Conservation (phyloP, 2,888 invertebrate species). For the Flabesymbios commensalis region DNA sequence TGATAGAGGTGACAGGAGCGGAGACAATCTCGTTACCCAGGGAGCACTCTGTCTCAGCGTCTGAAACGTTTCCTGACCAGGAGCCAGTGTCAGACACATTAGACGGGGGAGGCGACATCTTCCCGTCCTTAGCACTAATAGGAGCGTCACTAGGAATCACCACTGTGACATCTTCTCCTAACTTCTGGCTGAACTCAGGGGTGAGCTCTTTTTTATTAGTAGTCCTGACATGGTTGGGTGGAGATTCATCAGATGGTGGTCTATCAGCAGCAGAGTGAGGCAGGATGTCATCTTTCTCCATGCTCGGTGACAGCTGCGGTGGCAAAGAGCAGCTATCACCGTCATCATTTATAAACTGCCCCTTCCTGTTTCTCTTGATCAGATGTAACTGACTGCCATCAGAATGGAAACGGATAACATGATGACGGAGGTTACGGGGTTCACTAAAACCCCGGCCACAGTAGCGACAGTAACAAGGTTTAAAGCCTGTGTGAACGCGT, state of each 20-base stretch:
- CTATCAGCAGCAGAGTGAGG: no score
- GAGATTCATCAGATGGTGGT: no score
- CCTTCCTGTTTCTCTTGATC: background rate
- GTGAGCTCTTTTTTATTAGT: no score
- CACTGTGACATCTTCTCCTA: slow-evolving; percentile 49
- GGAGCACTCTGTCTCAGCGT: slow-evolving; percentile 15
- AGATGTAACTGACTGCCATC: slow-evolving; percentile 14
- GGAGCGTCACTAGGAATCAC: slow-evolving; percentile 47
- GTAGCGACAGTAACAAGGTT: slow-evolving; percentile 56
- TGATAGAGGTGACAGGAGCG: slow-evolving; percentile 38
- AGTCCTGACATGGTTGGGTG: no score
- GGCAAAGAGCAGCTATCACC: background rate
- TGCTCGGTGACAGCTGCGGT: background rate
- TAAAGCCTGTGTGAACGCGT: slow-evolving; percentile 59
- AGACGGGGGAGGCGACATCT: slow-evolving; percentile 12
- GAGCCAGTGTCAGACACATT: slow-evolving; percentile 26
- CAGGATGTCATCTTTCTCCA: no score
- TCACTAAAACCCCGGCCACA: slow-evolving; percentile 61
- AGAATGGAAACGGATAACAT: slow-evolving; percentile 56
- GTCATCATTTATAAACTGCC: background rate
- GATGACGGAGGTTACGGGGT: slow-evolving; percentile 57
- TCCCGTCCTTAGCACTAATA: background rate
- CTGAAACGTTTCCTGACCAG: slow-evolving; percentile 35
- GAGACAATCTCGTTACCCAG: slow-evolving; percentile 34
- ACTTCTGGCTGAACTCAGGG: no score